Evolutionary conservation across 35 echinoderm and acorn worm genomes (phyloP).

Genomic region (Lytechinus variegatus): DNA sequence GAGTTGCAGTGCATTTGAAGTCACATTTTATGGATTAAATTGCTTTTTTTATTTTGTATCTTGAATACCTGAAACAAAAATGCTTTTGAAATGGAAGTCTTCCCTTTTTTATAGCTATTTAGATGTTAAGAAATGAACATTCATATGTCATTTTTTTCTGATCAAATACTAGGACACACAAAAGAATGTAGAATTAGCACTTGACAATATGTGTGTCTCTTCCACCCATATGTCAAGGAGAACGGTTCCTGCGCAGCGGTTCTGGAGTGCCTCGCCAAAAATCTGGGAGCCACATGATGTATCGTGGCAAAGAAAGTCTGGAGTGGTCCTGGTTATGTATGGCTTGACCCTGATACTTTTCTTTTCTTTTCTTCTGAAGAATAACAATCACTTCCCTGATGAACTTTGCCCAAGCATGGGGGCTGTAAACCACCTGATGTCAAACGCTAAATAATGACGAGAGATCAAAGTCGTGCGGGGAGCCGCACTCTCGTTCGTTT

Average conservation of each 20-base stretch:
- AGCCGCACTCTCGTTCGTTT: background rate
- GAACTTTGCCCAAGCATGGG: background rate
- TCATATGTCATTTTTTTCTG: background rate
- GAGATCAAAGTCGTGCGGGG: background rate
- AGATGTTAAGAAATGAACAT: background rate
- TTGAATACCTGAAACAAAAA: too few species aligned
- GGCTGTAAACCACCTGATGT: background rate
- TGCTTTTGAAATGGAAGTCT: too few species aligned
- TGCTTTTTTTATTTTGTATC: too few species aligned
- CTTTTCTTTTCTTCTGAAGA: background rate
- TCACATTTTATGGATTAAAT: too few species aligned
- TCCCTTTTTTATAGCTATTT: too few species aligned
- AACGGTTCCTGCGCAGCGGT: background rate
- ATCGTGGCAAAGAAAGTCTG: constrained; percentile 1
- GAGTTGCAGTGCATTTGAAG: too few species aligned
- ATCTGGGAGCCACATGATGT: background rate
- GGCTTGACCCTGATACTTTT: background rate
- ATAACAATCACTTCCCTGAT: background rate
- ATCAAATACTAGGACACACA: background rate
- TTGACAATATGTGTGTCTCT: background rate
- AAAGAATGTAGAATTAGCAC: background rate
- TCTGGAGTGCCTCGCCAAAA: background rate
- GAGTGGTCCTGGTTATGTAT: background rate
- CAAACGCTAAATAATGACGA: background rate
- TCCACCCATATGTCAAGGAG: background rate